Conservation (phyloP, 2,113 vertebrate genomes). For the Helogale parvula region DNA sequence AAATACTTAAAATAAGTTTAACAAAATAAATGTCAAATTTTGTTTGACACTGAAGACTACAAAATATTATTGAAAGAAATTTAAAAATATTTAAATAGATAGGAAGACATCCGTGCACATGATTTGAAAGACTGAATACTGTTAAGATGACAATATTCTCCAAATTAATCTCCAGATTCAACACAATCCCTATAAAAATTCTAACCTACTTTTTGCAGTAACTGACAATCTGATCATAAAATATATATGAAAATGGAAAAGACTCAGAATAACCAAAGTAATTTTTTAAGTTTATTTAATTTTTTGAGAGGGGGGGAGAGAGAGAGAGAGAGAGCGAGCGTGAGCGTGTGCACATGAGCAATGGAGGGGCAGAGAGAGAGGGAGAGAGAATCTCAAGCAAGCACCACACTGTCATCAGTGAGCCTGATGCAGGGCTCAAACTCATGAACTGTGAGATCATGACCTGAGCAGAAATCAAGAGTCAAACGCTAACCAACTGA, state of each 20-base stretch:
- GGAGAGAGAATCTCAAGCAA: too few relatives aligned
- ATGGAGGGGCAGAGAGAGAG: too few relatives aligned
- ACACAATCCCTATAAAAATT: background rate
- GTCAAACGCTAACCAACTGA: too few relatives aligned
- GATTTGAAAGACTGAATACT: background rate
- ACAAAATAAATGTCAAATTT: background rate
- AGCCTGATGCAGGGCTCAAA: too few relatives aligned
- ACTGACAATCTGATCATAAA: background rate
- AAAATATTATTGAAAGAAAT: background rate
- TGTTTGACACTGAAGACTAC: background rate
- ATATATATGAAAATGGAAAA: background rate
- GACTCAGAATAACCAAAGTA: conserved; percentile 11
- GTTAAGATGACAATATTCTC: background rate
- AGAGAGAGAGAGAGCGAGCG: too few relatives aligned
- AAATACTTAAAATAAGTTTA: background rate
- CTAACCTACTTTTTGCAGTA: background rate
- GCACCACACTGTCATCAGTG: too few relatives aligned
- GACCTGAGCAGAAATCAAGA: too few relatives aligned
- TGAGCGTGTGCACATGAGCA: too few relatives aligned
- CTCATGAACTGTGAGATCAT: too few relatives aligned
- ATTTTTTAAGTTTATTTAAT: background rate
- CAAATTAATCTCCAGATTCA: background rate
- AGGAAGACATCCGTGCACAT: background rate
- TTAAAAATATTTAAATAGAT: background rate
- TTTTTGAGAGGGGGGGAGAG: too few relatives aligned